Evolutionary conservation across 2,113 vertebrate genomes (phyloP), one percentile per base, ranked within the genome.

Genomic region (Sorex fumeus): DNA sequence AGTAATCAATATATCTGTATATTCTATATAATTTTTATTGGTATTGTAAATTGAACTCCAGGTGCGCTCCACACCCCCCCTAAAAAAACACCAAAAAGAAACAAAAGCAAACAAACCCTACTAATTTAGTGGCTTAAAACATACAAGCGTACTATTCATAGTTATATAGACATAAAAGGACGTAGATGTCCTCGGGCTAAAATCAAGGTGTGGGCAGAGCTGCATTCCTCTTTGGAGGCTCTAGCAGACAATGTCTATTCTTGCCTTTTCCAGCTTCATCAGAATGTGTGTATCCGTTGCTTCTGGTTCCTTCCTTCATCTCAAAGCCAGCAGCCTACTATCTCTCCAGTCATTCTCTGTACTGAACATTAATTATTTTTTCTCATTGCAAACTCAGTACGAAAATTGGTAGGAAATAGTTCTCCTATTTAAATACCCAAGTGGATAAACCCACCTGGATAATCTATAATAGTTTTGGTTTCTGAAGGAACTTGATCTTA

Each of bases 1-100:
- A 92, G 88, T 60, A 19, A 23, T 60, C 5, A 19, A 23, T 60
- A 23, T 60, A 23, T 60, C 57, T 60, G 16, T 84, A 72, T 43
- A 78, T 40, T 45, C 34, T 93, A 10, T 23, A 18, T 82, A 21
- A 15, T 87, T 91, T 90, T 53, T 84, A 36, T 75, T 62, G 45
- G 6, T 88, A 34, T 40, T 92, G 3, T 75, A 82, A 91, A 71
- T 21, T 19, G 18, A 21, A 23, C 18, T 60, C 13, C 57, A 60
- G 57, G 19, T 60, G 23, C 23, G 57, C 47, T 9, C 47, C 4
- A 23, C 18, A 19, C 57, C 19, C 57, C 57, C 18, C 25, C 27
- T 9, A 21, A 3, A 60, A 4, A 60, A 10, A 50, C 10, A 50
- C 47, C 47, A 50, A 50, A 50, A 50, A 50, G 18, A 60, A 60